These are phyloP conservation scores for Amia ocellicauda DNA, from an alignment of 2,113 vertebrate species.

Conservation along the genomic window DNA sequence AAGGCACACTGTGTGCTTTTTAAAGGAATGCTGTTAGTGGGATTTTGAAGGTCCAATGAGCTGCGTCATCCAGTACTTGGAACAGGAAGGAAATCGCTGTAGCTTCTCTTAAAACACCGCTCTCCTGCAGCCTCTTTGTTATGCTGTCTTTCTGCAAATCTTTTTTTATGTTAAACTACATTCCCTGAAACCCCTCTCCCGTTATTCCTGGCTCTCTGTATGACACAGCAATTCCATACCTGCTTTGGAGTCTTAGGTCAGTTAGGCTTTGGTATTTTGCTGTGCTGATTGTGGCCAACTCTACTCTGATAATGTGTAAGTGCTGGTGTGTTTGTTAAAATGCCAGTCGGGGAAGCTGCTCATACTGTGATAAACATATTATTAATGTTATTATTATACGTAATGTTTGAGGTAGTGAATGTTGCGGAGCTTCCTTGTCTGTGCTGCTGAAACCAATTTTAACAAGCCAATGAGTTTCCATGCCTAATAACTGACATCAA, in stretches of 20 bases:
- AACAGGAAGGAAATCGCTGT: neutral
- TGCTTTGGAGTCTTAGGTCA: neutral
- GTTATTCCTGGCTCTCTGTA: too few species aligned
- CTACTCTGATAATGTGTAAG: constrained; percentile 1
- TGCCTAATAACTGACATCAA: constrained; percentile 10
- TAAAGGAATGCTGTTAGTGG: constrained; percentile 2
- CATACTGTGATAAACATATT: constrained; percentile 1
- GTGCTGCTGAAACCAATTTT: constrained; percentile 8
- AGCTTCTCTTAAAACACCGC: neutral
- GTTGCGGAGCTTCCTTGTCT: neutral
- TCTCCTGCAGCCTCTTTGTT: neutral
- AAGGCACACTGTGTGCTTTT: too few species aligned
- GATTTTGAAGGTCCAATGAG: constrained; percentile 13
- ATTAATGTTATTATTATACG: constrained; percentile 4
- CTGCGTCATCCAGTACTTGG: neutral
- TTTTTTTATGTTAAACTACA: neutral
- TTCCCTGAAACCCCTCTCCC: neutral
- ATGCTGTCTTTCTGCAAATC: neutral
- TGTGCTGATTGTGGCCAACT: neutral
- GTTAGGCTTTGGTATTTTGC: neutral
- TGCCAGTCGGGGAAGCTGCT: neutral
- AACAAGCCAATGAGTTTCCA: neutral
- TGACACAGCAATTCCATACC: neutral
- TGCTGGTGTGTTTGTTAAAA: neutral
- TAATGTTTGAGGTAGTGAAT: neutral